Conservation (phyloP, 2,888 invertebrate genomes). For the Nudaria mundana region DNA sequence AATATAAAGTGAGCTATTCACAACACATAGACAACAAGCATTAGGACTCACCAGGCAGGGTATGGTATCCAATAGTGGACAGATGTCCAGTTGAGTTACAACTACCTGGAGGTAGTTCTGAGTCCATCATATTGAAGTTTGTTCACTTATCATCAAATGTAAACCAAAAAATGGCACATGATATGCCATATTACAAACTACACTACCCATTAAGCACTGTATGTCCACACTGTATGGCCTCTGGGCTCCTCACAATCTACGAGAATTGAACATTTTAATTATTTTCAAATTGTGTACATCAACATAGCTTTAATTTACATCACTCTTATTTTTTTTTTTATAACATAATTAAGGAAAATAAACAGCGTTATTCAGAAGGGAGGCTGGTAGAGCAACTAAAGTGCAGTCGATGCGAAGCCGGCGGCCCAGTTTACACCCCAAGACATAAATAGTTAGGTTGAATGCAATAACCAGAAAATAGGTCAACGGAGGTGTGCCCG, state of each 20-base stretch:
- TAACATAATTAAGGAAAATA: constrained; percentile 10
- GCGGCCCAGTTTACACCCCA: constrained; percentile 67
- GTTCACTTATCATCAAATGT: constrained; percentile 35
- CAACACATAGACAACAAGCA: too few relatives aligned
- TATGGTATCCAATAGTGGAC: constrained; percentile 76
- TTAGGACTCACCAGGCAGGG: constrained; percentile 56
- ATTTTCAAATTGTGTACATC: constrained; percentile 15
- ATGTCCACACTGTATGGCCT: constrained; percentile 16
- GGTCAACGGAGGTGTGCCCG: constrained; percentile 80
- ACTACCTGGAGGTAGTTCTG: constrained; percentile 75
- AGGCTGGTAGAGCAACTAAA: constrained; percentile 34
- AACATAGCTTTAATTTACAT: constrained; percentile 13
- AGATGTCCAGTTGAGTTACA: constrained; percentile 78
- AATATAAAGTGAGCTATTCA: too few relatives aligned
- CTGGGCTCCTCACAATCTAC: constrained; percentile 23
- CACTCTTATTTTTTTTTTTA: constrained; percentile 14
- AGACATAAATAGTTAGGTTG: constrained; percentile 74
- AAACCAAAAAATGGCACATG: constrained; percentile 31
- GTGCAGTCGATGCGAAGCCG: constrained; percentile 59
- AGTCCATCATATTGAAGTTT: constrained; percentile 69
- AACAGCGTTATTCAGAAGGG: constrained; percentile 10
- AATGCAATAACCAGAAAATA: constrained; percentile 80
- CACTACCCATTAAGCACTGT: constrained; percentile 40
- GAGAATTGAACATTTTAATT: constrained; percentile 21
- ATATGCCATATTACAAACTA: constrained; percentile 43